Conservation (phyloP, 2,797 vertebrate genomes). For the Bradypus variegatus region DNA sequence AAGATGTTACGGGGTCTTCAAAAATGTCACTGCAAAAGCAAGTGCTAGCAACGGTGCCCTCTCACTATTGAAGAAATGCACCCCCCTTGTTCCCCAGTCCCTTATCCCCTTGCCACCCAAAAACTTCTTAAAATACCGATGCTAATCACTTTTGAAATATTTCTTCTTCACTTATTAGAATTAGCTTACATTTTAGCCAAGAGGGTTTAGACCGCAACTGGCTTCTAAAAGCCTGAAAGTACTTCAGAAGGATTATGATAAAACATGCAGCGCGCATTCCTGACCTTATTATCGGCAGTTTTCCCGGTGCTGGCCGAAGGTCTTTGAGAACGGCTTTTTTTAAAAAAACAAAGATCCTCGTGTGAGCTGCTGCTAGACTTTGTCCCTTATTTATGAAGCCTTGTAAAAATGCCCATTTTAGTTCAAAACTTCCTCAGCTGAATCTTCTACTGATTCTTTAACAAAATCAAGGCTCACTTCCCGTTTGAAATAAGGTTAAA, state of each 20-base stretch:
- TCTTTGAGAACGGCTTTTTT: neutral
- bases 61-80: neutral
- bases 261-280: conserved; percentile 18
- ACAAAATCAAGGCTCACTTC: neutral
- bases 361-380: neutral
- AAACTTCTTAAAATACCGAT: neutral
- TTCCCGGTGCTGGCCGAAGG: neutral
- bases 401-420: neutral
- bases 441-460: neutral
- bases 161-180: conserved; percentile 6
- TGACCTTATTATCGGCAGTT: conserved; percentile 24
- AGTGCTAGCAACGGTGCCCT: neutral
- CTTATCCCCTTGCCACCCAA: neutral
- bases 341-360: neutral
- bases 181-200: conserved; percentile 24
- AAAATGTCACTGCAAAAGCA: neutral
- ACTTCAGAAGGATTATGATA: conserved; percentile 24
- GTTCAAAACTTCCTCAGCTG: neutral
- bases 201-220: neutral
- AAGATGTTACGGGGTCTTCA: neutral
- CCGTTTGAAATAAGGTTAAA: neutral
- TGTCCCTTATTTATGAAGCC: neutral
- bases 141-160: neutral
- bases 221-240: conserved; percentile 21
- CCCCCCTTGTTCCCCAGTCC: neutral